Percentiles rank a stretch among this genome's conserved stretches.
Conservation (phyloP, 2,888 invertebrate species). For the Helicoverpa assulta region DNA sequence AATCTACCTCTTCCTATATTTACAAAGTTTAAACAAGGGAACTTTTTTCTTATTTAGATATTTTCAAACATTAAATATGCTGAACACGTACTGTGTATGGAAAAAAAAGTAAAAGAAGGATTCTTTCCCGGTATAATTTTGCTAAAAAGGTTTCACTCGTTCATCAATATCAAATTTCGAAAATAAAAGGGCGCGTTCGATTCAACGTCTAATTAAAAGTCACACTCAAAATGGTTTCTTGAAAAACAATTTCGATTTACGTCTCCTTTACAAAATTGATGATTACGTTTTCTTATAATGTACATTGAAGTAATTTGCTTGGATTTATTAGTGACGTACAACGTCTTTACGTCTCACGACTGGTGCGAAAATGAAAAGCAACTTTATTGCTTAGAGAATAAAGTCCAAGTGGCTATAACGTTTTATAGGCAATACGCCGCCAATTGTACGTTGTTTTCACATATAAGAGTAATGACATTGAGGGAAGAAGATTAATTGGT, state of each 20-base stretch:
- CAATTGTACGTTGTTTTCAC: slow-evolving; percentile 57
- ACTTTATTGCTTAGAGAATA: slow-evolving; percentile 73
- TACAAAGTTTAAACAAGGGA: background rate
- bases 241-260: slow-evolving; percentile 34
- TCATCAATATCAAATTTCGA: slow-evolving; percentile 28
- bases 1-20: slow-evolving; percentile 1
- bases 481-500: slow-evolving; percentile 53
- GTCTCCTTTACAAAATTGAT: slow-evolving; percentile 29
- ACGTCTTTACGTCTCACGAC: slow-evolving; percentile 58
- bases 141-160: background rate
- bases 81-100: background rate
- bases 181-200: slow-evolving; percentile 6
- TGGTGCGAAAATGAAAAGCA: slow-evolving; percentile 69
- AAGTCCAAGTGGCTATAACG: slow-evolving; percentile 75
- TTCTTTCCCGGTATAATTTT: background rate
- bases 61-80: background rate
- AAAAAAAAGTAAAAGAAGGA: background rate
- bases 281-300: slow-evolving; percentile 41
- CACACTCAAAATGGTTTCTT: slow-evolving; percentile 5
- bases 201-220: slow-evolving; percentile 31
- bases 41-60: background rate
- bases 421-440: slow-evolving; percentile 69
- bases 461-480: slow-evolving; percentile 40
- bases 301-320: slow-evolving; percentile 65
- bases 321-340: slow-evolving; percentile 69